phyloP scores from a whole-genome alignment of 1,140 invertebrate genomes.

The Orchesella cincta region DNA sequence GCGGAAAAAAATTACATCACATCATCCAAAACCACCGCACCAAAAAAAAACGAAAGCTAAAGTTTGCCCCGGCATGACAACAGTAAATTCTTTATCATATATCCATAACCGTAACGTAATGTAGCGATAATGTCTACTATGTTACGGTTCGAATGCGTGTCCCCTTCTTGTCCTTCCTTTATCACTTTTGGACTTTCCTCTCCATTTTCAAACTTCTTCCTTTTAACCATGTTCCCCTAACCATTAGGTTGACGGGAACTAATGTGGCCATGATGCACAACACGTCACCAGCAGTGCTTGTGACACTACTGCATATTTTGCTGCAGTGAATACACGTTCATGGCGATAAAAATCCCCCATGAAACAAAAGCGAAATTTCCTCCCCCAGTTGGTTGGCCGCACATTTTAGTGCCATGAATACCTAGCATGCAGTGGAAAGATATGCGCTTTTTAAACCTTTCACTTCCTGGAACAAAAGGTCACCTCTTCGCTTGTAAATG shows the following conservation, averaged over 20 bases:
- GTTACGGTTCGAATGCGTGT: background rate
- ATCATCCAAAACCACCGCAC: background rate
- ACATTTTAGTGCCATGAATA: background rate
- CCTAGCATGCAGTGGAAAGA: background rate
- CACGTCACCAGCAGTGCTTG: background rate
- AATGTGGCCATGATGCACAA: background rate
- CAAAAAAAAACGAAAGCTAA: background rate
- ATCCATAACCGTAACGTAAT: slow-evolving; percentile 12
- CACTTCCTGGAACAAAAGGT: background rate
- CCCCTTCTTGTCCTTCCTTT: slow-evolving; percentile 2
- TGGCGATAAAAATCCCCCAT: background rate
- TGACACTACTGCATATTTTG: background rate
- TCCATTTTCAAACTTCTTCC: background rate
- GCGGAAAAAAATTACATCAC: slow-evolving; percentile 28
- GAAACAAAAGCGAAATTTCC: background rate
- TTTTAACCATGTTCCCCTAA: background rate
- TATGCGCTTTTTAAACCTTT: background rate
- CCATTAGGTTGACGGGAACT: background rate
- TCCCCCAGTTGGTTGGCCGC: background rate
- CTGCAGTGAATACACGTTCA: background rate
- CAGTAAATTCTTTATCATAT: slow-evolving; percentile 28
- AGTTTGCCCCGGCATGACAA: slow-evolving; percentile 13
- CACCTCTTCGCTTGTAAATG: background rate
- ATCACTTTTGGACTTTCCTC: background rate
- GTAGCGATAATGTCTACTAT: slow-evolving; percentile 8